Evolutionary conservation across 2,113 vertebrate species (phyloP).

Genomic region (Ailurus styani): DNA sequence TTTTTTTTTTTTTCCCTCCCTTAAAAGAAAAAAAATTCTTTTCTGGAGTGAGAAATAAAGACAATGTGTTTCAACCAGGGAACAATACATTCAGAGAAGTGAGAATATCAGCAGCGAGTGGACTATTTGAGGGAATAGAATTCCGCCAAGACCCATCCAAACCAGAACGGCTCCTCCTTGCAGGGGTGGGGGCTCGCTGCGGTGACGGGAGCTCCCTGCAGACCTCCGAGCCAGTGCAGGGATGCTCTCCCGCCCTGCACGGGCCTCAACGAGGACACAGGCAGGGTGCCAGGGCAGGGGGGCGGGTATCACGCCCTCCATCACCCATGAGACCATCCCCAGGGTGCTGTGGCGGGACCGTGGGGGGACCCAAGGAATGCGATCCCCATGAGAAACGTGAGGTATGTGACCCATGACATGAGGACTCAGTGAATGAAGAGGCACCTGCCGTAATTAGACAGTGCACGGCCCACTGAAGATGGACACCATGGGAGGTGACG

Average conservation of each 20-base stretch:
- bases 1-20: neutral
- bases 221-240: accelerated
- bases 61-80: neutral
- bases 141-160: accelerated
- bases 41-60: neutral
- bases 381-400: neutral
- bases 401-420: neutral
- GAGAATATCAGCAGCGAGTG: accelerated
- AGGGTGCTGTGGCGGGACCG: neutral
- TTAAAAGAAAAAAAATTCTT: neutral
- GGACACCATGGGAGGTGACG: neutral
- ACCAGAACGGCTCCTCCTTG: neutral
- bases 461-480: neutral
- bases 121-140: accelerated
- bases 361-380: neutral
- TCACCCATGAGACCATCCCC: accelerated
- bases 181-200: accelerated
- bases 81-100: accelerated
- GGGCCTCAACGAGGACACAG: neutral
- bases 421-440: neutral
- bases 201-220: neutral
- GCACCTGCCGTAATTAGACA: neutral
- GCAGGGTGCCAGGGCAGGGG: too few relatives aligned
- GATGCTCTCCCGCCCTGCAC: neutral
- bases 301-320: neutral